Evolutionary conservation across 2,113 vertebrate species (phyloP), one percentile per base, ranked within the genome.

Genomic region (Nyctibius bracteatus): DNA sequence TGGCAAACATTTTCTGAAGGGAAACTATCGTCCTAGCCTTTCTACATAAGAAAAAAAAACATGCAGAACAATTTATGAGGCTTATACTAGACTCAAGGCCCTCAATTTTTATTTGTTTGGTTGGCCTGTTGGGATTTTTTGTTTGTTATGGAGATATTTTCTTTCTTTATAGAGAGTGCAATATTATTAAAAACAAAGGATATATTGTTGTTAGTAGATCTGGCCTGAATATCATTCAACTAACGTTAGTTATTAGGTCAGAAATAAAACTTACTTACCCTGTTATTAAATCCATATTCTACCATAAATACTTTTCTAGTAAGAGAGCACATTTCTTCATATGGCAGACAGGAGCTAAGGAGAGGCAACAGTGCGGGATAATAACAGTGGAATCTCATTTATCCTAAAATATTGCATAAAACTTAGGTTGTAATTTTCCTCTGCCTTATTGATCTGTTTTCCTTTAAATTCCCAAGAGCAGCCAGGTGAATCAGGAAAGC

Each of bases 271-370:
- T 52, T 78, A 83, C 43, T 52, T 78, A 62, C 2, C 3, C 35
- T 92, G 11, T 84, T 94, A 95, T 90, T 84, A 94, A 94, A 93
- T 71, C 68, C 71, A 81, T 90, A 92, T 93, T 79, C 67, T 80
- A 88, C 35, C 49, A 82, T 37, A 91, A 86, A 73, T 72, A 77
- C 23, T 70, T 91, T 78, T 41, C 65, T 85, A 63, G 43, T 51
- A 84, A 80, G 44, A 74, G 8, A 89, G 18, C 43, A 58, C 47
- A 39, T 84, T 81, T 90, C 62, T 82, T 95, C 55, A 31, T 68
- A 39, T 39, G 59, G 59, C 21, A 81, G 52, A 66, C 58, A 73
- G 67, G 44, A 94, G 31, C 44, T 90, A 39, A 88, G 51, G 51
- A 66, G 47, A 90, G 39, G 24, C 37, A 86, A 70, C 51, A 39